A percentile compares a stretch with the other conserved stretches of the same genome.
These are phyloP conservation scores for Pherbina coryleti DNA, from an alignment of 2,888 invertebrate genomes.

Conservation along the genomic window DNA sequence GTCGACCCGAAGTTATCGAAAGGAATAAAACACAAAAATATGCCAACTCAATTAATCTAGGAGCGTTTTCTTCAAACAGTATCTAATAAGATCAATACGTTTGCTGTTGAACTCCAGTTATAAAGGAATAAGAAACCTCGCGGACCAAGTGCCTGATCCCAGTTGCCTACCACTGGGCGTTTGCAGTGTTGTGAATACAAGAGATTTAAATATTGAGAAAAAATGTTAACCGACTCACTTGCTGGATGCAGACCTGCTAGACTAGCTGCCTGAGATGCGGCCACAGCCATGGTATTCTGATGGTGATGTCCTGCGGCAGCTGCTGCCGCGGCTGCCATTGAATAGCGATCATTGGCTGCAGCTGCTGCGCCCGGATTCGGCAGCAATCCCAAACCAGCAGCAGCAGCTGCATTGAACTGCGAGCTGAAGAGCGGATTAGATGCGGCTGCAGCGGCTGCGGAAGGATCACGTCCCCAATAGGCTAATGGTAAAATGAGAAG, in stretches of 20 bases:
- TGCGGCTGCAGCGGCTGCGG: slow-evolving; percentile 68
- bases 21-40: not conserved
- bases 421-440: slow-evolving; percentile 68
- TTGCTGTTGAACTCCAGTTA: slow-evolving; percentile 57
- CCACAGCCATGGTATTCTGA: slow-evolving; percentile 84
- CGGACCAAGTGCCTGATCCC: not conserved
- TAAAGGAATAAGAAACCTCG: not conserved
- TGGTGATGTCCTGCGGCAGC: slow-evolving; percentile 71
- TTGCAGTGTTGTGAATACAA: too few species aligned
- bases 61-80: slow-evolving; percentile 59
- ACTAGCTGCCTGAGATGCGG: slow-evolving; percentile 88
- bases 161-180: too few species aligned
- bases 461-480: slow-evolving; percentile 82
- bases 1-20: not conserved
- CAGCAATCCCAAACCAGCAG: slow-evolving; percentile 66
- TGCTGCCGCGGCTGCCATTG: slow-evolving; percentile 68
- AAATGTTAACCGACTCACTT: slow-evolving; percentile 70
- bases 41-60: slow-evolving; percentile 49
- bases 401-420: slow-evolving; percentile 69
- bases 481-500: slow-evolving; percentile 71
- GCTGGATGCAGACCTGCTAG: slow-evolving; percentile 81
- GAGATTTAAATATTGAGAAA: not conserved
- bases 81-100: slow-evolving; percentile 48
- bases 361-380: slow-evolving; percentile 69
- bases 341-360: slow-evolving; percentile 69